Evolutionary conservation across 2,113 vertebrate species (phyloP).

Genomic region (Pyrgilauda ruficollis): DNA sequence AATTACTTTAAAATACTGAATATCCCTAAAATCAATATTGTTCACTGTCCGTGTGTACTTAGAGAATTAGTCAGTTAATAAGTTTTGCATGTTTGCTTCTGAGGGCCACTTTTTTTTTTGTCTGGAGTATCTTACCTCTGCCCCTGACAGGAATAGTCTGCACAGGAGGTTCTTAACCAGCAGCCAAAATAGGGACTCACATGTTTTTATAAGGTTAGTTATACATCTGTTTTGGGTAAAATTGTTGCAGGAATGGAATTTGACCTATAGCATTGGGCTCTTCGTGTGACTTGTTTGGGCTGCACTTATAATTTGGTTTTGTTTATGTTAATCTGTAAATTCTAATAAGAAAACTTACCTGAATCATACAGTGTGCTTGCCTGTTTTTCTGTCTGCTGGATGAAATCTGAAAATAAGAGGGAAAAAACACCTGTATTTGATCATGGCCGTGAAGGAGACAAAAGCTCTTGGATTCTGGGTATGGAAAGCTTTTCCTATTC

Average conservation of each 20-base stretch:
- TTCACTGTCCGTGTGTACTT: not conserved
- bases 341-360: slow-evolving; percentile 17
- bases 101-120: not conserved
- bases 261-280: slow-evolving; percentile 8
- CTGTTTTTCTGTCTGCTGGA: not conserved
- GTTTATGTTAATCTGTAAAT: slow-evolving; percentile 30
- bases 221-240: slow-evolving; percentile 63
- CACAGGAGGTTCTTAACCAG: slow-evolving; percentile 24
- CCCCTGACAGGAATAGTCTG: not conserved
- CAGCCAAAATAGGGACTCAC: slow-evolving; percentile 15
- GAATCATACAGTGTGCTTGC: not conserved
- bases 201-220: slow-evolving; percentile 38
- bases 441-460: not conserved
- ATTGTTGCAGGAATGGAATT: slow-evolving; percentile 44
- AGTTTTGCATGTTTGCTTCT: slow-evolving; percentile 2
- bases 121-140: not conserved
- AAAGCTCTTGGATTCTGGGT: not conserved
- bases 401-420: slow-evolving; percentile 17
- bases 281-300: slow-evolving; percentile 23
- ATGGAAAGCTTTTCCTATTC: slow-evolving; percentile 24
- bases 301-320: not conserved
- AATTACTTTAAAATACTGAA: not conserved
- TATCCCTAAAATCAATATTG: not conserved
- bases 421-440: not conserved
- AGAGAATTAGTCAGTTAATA: not conserved